These are phyloP conservation scores for Eulemur rufifrons DNA, from an alignment of 2,113 vertebrate genomes.

Conservation along the genomic window DNA sequence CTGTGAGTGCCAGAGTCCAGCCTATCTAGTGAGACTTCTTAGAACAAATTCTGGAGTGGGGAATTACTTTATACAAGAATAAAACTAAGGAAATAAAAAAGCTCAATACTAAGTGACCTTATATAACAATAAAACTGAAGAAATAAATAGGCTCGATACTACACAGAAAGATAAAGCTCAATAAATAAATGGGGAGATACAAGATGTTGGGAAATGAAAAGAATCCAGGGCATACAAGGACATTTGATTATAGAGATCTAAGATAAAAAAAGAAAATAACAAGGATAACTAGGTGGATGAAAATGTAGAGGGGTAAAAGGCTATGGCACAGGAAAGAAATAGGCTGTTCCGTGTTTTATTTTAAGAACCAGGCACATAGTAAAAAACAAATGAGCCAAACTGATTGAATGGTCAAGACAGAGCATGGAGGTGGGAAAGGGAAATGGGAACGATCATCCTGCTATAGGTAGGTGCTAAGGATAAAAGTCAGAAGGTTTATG, in stretches of 20 bases:
- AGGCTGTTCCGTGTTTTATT: neutral
- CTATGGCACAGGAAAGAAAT: neutral
- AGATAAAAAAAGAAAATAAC: neutral
- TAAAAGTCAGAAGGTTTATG: neutral
- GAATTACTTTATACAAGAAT: neutral
- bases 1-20: neutral
- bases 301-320: neutral
- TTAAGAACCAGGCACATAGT: neutral
- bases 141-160: neutral
- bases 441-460: neutral
- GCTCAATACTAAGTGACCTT: neutral
- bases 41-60: neutral
- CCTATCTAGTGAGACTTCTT: neutral
- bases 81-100: neutral
- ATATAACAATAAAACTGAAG: neutral
- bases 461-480: fast-evolving
- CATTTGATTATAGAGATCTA: neutral
- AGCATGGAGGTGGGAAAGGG: neutral
- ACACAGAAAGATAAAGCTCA: neutral
- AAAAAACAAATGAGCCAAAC: neutral
- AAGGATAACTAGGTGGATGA: neutral
- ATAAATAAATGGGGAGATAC: neutral
- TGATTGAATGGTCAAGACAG: fast-evolving
- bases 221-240: neutral
- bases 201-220: neutral